Evolutionary conservation across 1,140 invertebrate species (phyloP), one percentile per base, ranked within the genome.

Genomic region (Drosophila punjabiensis): DNA sequence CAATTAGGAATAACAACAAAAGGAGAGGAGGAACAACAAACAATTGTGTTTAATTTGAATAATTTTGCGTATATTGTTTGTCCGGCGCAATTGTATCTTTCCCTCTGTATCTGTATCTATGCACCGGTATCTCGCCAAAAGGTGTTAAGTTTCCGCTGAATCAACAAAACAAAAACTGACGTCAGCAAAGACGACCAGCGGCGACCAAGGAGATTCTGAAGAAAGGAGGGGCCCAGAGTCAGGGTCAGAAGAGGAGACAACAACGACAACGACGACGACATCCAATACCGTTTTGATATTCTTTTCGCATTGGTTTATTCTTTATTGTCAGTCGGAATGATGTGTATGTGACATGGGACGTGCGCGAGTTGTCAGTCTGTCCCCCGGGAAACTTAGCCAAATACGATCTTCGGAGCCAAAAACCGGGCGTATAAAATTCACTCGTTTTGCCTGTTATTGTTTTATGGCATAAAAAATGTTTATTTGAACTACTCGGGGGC

Each of bases 11-110:
- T 52, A 74, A 74, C 70, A 74, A 73, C 24, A 60, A 28, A 47
- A 65, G 56, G 63, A 8, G 18, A 16, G 16, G 1, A 9, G 10
- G 24, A 47, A 60, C 48, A 60, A 61, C 58, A 63, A 60, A 61
- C 58, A 63, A 48, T 79, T 63, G 77, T 58, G 28, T 61, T 74
- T 84, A 65, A 67, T 86, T 88, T 65, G 78, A 85, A 88, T 88
- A 88, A 88, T 79, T 88, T 88, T 82, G 79, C 79, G 66, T 86
- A 86, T 88, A 86, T 88, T 86, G 80, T 86, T 81, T 76, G 81
- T 47, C 48, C 11, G 39, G 43, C 55, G 20, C 68, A 47, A 66
- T 58, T 58, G 55, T 58, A 58, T 58, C 55, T 39, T 37, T 77
- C 28, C 3, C 10, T 61, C 37, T 60, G 61, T 18, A 67, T 45